A percentile compares a stretch with the other conserved stretches of the same genome.
phyloP scores from a whole-genome alignment of 2,888 invertebrate species.

The Eupsilia transversa region DNA sequence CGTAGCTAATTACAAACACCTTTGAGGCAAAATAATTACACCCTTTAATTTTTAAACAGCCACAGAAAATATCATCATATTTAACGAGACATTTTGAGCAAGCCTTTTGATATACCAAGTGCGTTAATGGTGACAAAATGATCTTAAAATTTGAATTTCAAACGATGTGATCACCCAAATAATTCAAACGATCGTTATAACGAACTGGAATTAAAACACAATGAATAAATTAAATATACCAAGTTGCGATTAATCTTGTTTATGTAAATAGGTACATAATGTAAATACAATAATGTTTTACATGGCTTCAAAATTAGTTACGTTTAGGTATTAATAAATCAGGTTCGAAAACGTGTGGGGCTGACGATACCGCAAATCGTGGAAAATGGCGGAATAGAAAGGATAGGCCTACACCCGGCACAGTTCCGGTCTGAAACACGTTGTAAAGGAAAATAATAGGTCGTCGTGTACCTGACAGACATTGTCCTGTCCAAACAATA shows the following conservation, averaged over 20 bases:
- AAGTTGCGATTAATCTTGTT: conserved; percentile 53
- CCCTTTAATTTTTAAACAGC: conserved; percentile 29
- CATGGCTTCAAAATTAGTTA: conserved; percentile 14
- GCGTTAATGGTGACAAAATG: conserved; percentile 57
- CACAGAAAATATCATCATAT: conserved; percentile 18
- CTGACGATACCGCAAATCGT: neutral
- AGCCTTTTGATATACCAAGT: conserved; percentile 52
- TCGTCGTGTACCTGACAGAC: no score
- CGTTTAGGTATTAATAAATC: neutral
- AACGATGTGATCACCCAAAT: conserved; percentile 58
- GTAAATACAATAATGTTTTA: conserved; percentile 25
- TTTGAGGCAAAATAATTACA: conserved; percentile 38
- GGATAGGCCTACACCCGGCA: neutral
- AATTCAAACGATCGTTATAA: conserved; percentile 54
- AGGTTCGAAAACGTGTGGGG: neutral
- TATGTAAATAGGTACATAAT: conserved; percentile 35
- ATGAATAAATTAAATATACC: conserved; percentile 66
- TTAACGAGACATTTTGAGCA: conserved; percentile 33
- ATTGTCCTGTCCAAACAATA: neutral
- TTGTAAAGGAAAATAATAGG: neutral
- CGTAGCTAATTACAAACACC: conserved; percentile 1
- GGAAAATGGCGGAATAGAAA: neutral
- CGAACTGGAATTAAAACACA: conserved; percentile 64
- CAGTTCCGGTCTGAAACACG: neutral
- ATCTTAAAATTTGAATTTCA: conserved; percentile 68